Evolutionary conservation across 2,888 invertebrate genomes (phyloP).

Genomic region (Archips xylosteana): DNA sequence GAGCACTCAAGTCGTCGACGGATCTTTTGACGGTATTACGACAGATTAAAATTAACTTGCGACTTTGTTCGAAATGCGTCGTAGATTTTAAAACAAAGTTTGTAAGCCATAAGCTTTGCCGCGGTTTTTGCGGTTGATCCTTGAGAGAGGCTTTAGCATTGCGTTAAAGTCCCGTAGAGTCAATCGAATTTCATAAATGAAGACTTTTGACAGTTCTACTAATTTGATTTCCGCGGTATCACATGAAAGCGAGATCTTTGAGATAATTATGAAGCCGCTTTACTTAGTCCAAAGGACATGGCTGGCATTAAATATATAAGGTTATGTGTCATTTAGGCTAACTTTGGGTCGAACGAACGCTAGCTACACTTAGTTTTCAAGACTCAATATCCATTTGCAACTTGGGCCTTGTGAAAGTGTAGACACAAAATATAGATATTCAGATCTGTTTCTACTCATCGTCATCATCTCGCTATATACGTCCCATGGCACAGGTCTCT

Average conservation of each 20-base stretch:
- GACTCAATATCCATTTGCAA: no score
- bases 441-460: no score
- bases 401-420: no score
- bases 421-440: no score
- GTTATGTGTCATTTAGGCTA: not conserved
- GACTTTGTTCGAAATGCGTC: not conserved
- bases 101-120: slow-evolving; percentile 2
- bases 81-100: slow-evolving; percentile 17
- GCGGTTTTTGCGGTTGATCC: slow-evolving; percentile 13
- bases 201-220: not conserved
- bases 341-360: not conserved
- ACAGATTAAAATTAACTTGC: slow-evolving; percentile 18
- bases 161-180: not conserved
- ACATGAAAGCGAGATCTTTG: not conserved
- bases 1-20: not conserved
- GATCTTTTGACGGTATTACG: slow-evolving; percentile 10
- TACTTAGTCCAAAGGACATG: not conserved
- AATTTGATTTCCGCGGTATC: not conserved
- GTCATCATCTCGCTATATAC: no score
- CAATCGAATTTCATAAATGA: not conserved
- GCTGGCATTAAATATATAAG: not conserved
- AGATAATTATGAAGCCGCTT: not conserved
- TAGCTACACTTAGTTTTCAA: not conserved
- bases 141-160: not conserved
- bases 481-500: no score